Percentiles rank a stretch among this genome's conserved stretches.
These are phyloP conservation scores for Latrodectus geometricus DNA, from an alignment of 1,140 invertebrate genomes.

Conservation along the genomic window DNA sequence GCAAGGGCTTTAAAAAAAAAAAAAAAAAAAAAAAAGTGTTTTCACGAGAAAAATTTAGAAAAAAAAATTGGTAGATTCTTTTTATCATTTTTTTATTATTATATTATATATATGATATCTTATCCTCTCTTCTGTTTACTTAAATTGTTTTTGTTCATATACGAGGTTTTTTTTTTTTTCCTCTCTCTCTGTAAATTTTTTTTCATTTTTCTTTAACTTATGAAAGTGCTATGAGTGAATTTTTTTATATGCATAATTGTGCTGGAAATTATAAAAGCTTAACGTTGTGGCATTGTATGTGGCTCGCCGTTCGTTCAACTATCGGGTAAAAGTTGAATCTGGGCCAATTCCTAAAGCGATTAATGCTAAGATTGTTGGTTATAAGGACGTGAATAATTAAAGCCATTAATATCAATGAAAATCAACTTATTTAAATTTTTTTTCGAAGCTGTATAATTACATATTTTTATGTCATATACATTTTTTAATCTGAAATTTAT, in stretches of 20 bases:
- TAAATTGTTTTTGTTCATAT: constrained; percentile 1
- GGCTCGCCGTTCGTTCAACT: not conserved
- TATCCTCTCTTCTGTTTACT: not conserved
- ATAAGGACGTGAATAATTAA: no score
- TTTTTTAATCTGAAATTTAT: no score
- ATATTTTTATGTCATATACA: no score
- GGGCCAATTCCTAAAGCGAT: not conserved
- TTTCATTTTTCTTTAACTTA: not conserved
- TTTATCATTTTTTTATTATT: not conserved
- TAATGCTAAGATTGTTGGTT: no score
- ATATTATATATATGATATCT: not conserved
- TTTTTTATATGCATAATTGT: not conserved
- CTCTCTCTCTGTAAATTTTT: not conserved
- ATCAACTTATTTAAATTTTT: no score
- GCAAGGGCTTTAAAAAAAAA: not conserved
- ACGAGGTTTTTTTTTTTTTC: not conserved
- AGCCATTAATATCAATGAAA: no score
- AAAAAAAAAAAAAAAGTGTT: not conserved
- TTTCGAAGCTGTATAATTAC: no score
- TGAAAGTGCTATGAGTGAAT: not conserved
- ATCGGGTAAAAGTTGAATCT: not conserved
- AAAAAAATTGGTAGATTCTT: not conserved
- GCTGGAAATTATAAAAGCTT: not conserved
- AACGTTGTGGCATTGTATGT: not conserved
- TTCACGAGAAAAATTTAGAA: not conserved